These are phyloP conservation scores for Ephestia elutella DNA, from an alignment of 1,140 invertebrate genomes.

Conservation along the genomic window DNA sequence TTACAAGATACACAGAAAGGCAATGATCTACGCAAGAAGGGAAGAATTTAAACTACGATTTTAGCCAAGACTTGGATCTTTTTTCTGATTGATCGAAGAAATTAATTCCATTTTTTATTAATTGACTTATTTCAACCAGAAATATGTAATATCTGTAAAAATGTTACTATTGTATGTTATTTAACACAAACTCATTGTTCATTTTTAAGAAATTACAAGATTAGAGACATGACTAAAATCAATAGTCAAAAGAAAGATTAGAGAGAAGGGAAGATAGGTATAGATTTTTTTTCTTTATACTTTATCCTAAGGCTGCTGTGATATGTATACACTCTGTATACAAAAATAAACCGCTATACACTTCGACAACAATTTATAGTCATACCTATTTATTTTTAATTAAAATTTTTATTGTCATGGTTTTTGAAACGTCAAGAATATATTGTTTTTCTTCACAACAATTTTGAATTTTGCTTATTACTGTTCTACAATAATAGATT, in stretches of 20 bases:
- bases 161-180: no score
- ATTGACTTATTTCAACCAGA: no score
- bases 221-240: conserved; percentile 8
- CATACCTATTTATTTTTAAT: conserved; percentile 17
- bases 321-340: conserved; percentile 63
- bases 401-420: conserved; percentile 3
- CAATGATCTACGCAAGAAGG: conserved; percentile 40
- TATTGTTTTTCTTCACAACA: not conserved
- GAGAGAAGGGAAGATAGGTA: conserved; percentile 23
- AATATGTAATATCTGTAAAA: no score
- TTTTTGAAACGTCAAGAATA: not conserved
- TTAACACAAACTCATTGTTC: no score
- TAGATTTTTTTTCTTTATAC: conserved; percentile 24
- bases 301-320: conserved; percentile 57
- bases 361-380: conserved; percentile 52
- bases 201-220: no score
- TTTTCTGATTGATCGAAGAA: not conserved
- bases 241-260: not conserved
- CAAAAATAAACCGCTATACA: conserved; percentile 67
- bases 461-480: no score
- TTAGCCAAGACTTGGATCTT: not conserved
- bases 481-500: no score
- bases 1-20: conserved; percentile 43
- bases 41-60: conserved; percentile 12
- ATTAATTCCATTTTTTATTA: no score